Percentiles rank a stretch among this genome's conserved stretches.
Conservation (phyloP, 2,888 invertebrate genomes). For the Nymphalis polychloros region DNA sequence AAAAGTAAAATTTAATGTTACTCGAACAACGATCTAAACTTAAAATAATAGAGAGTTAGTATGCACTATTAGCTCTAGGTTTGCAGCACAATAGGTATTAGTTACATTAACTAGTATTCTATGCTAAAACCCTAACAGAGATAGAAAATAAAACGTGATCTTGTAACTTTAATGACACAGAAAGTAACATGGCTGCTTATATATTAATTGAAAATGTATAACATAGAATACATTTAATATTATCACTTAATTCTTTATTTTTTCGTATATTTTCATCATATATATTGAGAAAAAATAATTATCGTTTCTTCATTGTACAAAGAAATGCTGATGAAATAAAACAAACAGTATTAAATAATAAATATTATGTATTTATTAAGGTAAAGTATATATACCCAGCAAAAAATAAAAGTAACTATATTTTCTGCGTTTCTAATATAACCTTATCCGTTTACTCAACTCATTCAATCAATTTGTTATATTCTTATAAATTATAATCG, state of each 20-base stretch:
- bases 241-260: too few species aligned
- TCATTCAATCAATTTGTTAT: too few species aligned
- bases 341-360: too few species aligned
- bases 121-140: not conserved
- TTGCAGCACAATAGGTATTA: slow-evolving; percentile 4
- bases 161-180: not conserved
- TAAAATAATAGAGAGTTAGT: slow-evolving; percentile 2
- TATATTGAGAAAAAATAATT: too few species aligned
- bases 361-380: too few species aligned
- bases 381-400: too few species aligned
- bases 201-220: not conserved
- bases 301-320: too few species aligned
- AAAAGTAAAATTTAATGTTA: not conserved
- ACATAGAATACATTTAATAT: too few species aligned
- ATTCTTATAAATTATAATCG: not conserved
- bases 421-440: too few species aligned
- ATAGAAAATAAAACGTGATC: not conserved
- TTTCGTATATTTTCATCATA: too few species aligned
- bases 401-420: not conserved
- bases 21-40: not conserved
- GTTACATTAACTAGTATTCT: not conserved
- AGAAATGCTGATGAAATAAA: too few species aligned
- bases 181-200: slow-evolving; percentile 5
- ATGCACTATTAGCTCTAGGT: slow-evolving; percentile 18
- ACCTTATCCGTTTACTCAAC: too few species aligned